These are phyloP conservation scores for Chrysomela aeneicollis DNA, from an alignment of 2,888 invertebrate genomes.

Conservation along the genomic window DNA sequence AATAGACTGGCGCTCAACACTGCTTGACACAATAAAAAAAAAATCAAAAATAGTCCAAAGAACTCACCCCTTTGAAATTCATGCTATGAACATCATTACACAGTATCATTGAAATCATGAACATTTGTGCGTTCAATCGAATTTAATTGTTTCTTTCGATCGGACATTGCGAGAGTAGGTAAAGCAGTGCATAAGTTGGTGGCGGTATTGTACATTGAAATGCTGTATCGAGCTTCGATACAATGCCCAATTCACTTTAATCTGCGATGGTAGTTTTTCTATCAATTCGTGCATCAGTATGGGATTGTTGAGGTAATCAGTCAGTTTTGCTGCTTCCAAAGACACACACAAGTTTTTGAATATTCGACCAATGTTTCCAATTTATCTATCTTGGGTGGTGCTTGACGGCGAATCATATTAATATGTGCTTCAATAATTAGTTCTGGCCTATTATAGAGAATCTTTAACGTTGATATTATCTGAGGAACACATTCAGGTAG, in stretches of 20 bases:
- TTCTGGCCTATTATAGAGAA: constrained; percentile 24
- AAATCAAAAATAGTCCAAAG: too few relatives aligned
- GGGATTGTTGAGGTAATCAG: constrained; percentile 14
- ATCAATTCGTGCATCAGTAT: constrained; percentile 18
- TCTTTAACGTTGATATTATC: constrained; percentile 20
- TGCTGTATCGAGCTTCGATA: constrained; percentile 8
- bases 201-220: background rate
- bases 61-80: too few relatives aligned
- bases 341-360: constrained; percentile 24
- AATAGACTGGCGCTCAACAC: too few relatives aligned
- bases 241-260: too few relatives aligned
- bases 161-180: background rate
- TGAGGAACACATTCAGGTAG: too few relatives aligned
- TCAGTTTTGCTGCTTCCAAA: constrained; percentile 6
- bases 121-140: too few relatives aligned
- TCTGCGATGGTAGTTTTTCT: constrained; percentile 14
- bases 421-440: constrained; percentile 26
- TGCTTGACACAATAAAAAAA: too few relatives aligned
- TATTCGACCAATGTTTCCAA: constrained; percentile 25
- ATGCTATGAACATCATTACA: constrained; percentile 13
- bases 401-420: constrained; percentile 20
- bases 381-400: constrained; percentile 20
- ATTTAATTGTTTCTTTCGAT: background rate
- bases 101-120: too few relatives aligned
- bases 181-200: background rate